phyloP scores from a whole-genome alignment of 2,113 vertebrate genomes.

The Edolisoma coerulescens region DNA sequence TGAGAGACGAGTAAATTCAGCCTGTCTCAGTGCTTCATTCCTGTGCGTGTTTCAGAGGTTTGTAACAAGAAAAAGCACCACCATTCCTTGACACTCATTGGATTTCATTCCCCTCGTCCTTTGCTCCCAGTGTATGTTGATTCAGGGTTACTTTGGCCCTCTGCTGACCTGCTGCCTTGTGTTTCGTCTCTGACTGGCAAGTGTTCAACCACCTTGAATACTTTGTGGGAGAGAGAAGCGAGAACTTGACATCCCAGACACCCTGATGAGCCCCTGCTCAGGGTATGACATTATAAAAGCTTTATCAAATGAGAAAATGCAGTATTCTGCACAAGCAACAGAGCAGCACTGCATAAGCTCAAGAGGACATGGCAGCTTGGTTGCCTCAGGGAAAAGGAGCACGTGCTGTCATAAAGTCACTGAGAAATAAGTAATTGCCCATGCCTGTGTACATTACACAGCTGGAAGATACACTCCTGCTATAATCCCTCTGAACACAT shows the following conservation, averaged over 20 bases:
- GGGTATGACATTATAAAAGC: not conserved
- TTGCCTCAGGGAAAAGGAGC: constrained; percentile 38
- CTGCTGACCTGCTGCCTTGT: not conserved
- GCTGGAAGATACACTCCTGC: constrained; percentile 30
- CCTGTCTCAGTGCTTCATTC: not conserved
- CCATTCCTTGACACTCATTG: not conserved
- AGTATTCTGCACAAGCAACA: not conserved
- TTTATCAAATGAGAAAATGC: not conserved
- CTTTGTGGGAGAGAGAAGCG: not conserved
- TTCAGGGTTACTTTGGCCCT: not conserved
- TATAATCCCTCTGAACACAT: not conserved
- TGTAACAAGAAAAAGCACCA: not conserved
- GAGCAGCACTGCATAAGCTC: constrained; percentile 6
- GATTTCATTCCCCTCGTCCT: not conserved
- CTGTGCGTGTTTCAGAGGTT: not conserved
- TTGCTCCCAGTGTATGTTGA: not conserved
- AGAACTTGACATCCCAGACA: not conserved
- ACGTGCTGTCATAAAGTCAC: constrained; percentile 11
- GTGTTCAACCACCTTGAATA: not conserved
- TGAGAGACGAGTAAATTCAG: not conserved
- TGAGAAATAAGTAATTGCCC: constrained; percentile 22
- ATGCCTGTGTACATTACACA: constrained; percentile 26
- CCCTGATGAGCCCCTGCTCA: not conserved
- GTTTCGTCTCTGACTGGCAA: not conserved
- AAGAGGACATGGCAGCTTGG: constrained; percentile 17